These are phyloP conservation scores for Drosophila prolongata DNA, from an alignment of 2,888 invertebrate genomes.

Conservation along the genomic window DNA sequence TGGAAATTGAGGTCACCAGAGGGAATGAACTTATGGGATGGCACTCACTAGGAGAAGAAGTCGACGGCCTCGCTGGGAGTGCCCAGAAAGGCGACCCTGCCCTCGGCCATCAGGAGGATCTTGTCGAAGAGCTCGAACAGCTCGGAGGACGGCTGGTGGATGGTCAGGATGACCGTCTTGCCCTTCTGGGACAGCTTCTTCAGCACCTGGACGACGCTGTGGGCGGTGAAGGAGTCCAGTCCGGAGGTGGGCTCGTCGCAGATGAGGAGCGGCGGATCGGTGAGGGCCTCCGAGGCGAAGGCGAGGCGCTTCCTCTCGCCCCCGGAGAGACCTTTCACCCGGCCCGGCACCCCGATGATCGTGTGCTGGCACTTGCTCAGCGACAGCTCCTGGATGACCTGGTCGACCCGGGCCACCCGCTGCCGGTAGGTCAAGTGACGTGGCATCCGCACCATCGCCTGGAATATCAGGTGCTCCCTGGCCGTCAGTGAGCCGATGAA, in stretches of 20 bases:
- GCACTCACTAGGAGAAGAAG: slow-evolving; percentile 91
- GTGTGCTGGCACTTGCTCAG: slow-evolving; percentile 95
- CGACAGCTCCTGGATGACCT: slow-evolving; percentile 94
- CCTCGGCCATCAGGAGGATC: slow-evolving; percentile 95
- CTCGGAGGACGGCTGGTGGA: slow-evolving; percentile 98
- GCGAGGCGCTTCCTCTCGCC: slow-evolving; percentile 98
- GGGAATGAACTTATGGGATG: no score
- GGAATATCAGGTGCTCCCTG: slow-evolving; percentile 94
- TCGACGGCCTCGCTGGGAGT: slow-evolving; percentile 90
- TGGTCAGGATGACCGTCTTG: slow-evolving; percentile 95
- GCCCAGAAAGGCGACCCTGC: slow-evolving; percentile 94
- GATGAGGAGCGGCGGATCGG: slow-evolving; percentile 97
- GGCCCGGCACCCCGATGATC: slow-evolving; percentile 94
- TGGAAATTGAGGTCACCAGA: no score
- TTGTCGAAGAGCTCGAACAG: slow-evolving; percentile 95
- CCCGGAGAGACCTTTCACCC: slow-evolving; percentile 96
- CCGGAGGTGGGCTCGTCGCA: slow-evolving; percentile 99
- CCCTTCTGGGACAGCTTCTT: slow-evolving; percentile 91
- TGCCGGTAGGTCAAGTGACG: slow-evolving; percentile 89
- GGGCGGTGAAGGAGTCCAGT: slow-evolving; percentile 98
- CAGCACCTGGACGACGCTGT: slow-evolving; percentile 93
- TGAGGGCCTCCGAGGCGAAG: slow-evolving; percentile 98
- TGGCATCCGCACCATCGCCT: slow-evolving; percentile 95
- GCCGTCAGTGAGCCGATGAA: slow-evolving; percentile 96
- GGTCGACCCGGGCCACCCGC: slow-evolving; percentile 92